Percentiles rank a stretch among this genome's conserved stretches.
Evolutionary conservation across 2,797 vertebrate species (phyloP).

Genomic region (Peromyscus eremicus): DNA sequence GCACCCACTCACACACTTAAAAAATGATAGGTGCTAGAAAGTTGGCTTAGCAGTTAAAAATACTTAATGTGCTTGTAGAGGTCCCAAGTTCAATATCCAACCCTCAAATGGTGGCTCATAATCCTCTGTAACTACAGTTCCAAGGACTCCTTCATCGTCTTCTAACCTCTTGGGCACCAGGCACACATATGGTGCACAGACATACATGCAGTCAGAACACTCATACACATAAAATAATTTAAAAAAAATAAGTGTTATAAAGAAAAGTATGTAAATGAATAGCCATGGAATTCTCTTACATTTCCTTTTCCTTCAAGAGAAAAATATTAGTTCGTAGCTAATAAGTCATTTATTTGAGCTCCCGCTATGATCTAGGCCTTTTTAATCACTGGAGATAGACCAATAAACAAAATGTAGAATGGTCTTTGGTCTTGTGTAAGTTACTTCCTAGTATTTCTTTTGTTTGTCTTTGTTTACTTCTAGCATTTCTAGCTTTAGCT

Average conservation of each 20-base stretch:
- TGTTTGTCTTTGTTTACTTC: background rate
- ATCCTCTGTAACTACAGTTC: background rate
- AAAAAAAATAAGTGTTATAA: background rate
- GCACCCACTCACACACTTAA: background rate
- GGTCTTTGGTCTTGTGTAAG: constrained; percentile 8
- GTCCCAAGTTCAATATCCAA: background rate
- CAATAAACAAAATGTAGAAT: constrained; percentile 56
- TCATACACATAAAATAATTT: background rate
- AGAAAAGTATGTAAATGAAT: constrained; percentile 1
- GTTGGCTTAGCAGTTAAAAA: background rate
- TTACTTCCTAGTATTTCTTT: constrained; percentile 58
- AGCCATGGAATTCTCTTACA: constrained; percentile 37
- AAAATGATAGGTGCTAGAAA: background rate
- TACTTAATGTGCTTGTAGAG: background rate
- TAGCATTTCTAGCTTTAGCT: constrained; percentile 55
- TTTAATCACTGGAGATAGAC: constrained; percentile 46
- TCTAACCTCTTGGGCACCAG: background rate
- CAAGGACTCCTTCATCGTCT: background rate
- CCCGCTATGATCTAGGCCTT: background rate
- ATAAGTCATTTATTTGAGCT: constrained; percentile 44
- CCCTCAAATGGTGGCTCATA: background rate
- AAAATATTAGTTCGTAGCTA: constrained; percentile 46
- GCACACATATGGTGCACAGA: background rate
- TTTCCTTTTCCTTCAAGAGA: constrained; percentile 13
- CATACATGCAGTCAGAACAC: background rate